Conservation (phyloP, 2,888 invertebrate genomes). For the Macrosoma leucophasiata region DNA sequence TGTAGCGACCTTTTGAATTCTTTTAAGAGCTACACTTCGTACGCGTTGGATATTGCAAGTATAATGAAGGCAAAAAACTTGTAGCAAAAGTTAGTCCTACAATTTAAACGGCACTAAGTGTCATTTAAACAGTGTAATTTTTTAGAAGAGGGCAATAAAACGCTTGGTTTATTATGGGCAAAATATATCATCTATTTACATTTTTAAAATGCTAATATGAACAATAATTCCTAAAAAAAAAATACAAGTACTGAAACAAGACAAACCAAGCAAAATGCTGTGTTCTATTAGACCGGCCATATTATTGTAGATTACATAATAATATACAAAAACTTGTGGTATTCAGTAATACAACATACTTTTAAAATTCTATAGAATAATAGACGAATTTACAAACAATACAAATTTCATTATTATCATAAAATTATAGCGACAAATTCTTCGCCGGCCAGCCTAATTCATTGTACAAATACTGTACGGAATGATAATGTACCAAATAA, state of each 20-base stretch:
- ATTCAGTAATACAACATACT: constrained; percentile 21
- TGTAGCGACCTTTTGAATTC: too few species aligned
- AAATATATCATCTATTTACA: constrained; percentile 75
- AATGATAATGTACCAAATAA: too few species aligned
- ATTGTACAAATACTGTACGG: too few species aligned
- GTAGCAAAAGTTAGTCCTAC: too few species aligned
- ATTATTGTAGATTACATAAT: constrained; percentile 31
- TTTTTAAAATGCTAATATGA: constrained; percentile 69
- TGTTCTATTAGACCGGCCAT: constrained; percentile 35
- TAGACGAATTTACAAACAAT: constrained; percentile 14
- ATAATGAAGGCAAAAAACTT: too few species aligned
- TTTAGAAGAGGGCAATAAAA: constrained; percentile 15
- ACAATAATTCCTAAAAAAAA: constrained; percentile 64
- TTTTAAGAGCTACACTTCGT: too few species aligned
- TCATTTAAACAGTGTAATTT: too few species aligned
- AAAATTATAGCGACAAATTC: too few species aligned
- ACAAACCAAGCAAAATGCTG: constrained; percentile 37
- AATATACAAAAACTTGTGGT: constrained; percentile 6
- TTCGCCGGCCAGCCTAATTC: too few species aligned
- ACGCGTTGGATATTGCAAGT: too few species aligned
- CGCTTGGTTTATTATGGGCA: constrained; percentile 57
- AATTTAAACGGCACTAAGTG: too few species aligned
- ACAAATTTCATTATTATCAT: constrained; percentile 13
- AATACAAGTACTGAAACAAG: constrained; percentile 59
- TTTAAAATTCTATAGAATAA: constrained; percentile 36